phyloP scores from a whole-genome alignment of 2,797 vertebrate species.

The Nyctibius grandis region DNA sequence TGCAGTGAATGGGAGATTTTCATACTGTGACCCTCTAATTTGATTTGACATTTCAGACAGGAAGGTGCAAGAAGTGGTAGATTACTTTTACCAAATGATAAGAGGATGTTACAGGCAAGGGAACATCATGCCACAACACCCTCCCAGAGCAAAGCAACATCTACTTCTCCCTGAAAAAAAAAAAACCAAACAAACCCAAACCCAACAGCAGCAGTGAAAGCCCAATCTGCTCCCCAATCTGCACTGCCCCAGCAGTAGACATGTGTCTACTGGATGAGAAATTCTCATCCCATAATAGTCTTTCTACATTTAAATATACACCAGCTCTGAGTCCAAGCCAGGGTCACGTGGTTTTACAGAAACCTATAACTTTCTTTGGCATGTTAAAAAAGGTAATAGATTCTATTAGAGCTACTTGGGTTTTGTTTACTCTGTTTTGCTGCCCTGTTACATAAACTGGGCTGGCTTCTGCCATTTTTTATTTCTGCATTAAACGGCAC shows the following conservation, averaged over 20 bases:
- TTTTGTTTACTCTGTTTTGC: neutral
- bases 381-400: neutral
- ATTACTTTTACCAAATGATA: neutral
- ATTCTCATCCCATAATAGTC: neutral
- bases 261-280: neutral
- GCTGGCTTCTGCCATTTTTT: neutral
- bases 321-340: neutral
- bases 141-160: neutral
- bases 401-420: neutral
- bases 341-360: neutral
- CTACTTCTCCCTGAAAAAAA: neutral
- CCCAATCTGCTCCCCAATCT: neutral
- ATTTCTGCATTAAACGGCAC: neutral
- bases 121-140: neutral
- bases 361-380: neutral
- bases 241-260: neutral
- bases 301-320: neutral
- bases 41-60: neutral
- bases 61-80: neutral
- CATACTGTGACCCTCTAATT: neutral
- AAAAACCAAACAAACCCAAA: neutral
- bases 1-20: neutral
- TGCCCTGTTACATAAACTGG: neutral
- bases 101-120: neutral
- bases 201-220: neutral